Conservation (phyloP, 2,888 invertebrate genomes). For the Pterobdella sp. region DNA sequence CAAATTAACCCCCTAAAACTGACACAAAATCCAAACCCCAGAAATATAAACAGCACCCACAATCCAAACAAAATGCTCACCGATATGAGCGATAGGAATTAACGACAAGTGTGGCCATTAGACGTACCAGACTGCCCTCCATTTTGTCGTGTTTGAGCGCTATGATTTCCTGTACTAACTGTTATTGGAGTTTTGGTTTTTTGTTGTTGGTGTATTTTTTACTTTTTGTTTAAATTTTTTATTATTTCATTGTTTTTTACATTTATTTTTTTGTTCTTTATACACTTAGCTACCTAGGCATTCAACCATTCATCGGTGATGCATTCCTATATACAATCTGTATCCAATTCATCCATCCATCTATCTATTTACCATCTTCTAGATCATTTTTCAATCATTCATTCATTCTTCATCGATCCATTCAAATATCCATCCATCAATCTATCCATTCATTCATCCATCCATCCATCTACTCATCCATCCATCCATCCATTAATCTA, state of each 20-base stretch:
- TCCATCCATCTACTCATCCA: background rate
- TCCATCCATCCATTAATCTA: background rate
- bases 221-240: background rate
- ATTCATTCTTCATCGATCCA: background rate
- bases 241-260: background rate
- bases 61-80: background rate
- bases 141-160: background rate
- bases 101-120: background rate
- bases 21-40: background rate
- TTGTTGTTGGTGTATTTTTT: background rate
- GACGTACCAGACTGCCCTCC: background rate
- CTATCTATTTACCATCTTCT: background rate
- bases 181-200: background rate
- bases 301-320: too few relatives aligned
- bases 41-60: background rate
- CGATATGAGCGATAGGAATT: background rate
- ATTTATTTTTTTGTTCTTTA: background rate
- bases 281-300: background rate
- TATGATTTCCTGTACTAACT: background rate
- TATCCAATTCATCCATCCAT: background rate
- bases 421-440: background rate
- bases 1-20: background rate
- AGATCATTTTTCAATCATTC: too few relatives aligned
- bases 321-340: too few relatives aligned
- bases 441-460: background rate